phyloP scores from a whole-genome alignment of 2,113 vertebrate species.

The Suricata suricatta region DNA sequence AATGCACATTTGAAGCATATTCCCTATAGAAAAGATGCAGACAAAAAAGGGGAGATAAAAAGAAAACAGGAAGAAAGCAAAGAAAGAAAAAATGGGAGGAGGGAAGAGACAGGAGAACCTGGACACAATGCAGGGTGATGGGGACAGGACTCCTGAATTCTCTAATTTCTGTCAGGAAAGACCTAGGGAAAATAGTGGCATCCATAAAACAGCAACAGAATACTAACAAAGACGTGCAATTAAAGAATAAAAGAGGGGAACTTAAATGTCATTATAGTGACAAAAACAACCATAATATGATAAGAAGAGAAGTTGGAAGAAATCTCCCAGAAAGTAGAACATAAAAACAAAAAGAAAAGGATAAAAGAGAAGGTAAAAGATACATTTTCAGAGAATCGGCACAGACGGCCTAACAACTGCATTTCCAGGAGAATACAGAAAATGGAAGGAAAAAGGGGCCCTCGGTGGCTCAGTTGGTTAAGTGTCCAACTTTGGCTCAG shows the following conservation, averaged over 20 bases:
- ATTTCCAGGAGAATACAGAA: not conserved
- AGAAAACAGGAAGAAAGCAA: not conserved
- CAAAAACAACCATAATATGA: not conserved
- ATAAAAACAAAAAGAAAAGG: not conserved
- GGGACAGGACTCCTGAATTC: not conserved
- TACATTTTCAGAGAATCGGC: not conserved
- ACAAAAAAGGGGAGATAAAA: not conserved
- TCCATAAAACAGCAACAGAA: not conserved
- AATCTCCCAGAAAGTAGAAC: not conserved
- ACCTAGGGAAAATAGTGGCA: not conserved
- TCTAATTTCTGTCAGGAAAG: not conserved
- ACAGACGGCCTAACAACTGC: not conserved
- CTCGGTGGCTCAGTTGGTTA: no score
- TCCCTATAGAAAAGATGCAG: not conserved
- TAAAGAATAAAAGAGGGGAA: not conserved
- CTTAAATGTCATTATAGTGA: not conserved
- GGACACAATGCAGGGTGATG: not conserved
- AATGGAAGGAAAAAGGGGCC: not conserved
- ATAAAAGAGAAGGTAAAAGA: not conserved
- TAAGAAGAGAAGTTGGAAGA: not conserved
- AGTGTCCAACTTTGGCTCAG: no score
- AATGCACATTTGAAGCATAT: not conserved
- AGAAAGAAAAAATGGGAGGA: not conserved
- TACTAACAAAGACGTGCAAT: not conserved
- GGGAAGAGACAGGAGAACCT: not conserved